Conservation (phyloP, 2,113 vertebrate species). For the Xenopus tropicalis region DNA sequence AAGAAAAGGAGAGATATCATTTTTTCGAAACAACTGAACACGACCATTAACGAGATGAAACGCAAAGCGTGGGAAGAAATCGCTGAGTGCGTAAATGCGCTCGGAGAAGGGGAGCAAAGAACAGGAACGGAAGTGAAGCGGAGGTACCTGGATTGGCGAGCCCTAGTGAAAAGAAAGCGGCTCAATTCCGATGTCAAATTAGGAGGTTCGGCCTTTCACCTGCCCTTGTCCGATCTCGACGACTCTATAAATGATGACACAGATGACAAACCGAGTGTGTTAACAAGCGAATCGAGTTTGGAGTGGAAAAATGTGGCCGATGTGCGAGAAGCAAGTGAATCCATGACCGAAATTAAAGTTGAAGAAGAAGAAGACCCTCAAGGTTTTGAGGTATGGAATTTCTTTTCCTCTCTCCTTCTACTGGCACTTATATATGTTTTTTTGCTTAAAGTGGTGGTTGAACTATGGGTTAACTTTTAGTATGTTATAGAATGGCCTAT, state of each 20-base stretch:
- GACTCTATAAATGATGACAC: slow-evolving; percentile 80
- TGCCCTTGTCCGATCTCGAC: slow-evolving; percentile 81
- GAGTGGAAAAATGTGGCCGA: slow-evolving; percentile 85
- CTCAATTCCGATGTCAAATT: slow-evolving; percentile 80
- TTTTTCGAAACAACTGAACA: slow-evolving; percentile 92
- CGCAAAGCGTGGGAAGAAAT: slow-evolving; percentile 94
- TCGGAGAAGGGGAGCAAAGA: slow-evolving; percentile 86
- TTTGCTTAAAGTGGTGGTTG: no score
- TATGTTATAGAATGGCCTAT: no score
- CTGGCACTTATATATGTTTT: no score
- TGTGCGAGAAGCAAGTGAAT: slow-evolving; percentile 74
- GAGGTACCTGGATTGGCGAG: slow-evolving; percentile 86
- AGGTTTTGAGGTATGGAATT: slow-evolving; percentile 72
- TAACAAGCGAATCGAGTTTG: slow-evolving; percentile 78
- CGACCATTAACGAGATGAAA: slow-evolving; percentile 93
- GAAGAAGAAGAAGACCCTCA: slow-evolving; percentile 79
- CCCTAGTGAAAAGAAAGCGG: slow-evolving; percentile 87
- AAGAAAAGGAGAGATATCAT: slow-evolving; percentile 85
- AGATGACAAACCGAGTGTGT: slow-evolving; percentile 77
- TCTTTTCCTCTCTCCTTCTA: neutral
- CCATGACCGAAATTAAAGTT: slow-evolving; percentile 79
- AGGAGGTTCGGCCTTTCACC: slow-evolving; percentile 77
- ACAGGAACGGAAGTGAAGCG: slow-evolving; percentile 89
- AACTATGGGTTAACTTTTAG: no score
- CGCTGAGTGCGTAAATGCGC: slow-evolving; percentile 84